A percentile compares a stretch with the other conserved stretches of the same genome.
Evolutionary conservation across 2,113 vertebrate species (phyloP).

Genomic region (Platysternon megacephalum): DNA sequence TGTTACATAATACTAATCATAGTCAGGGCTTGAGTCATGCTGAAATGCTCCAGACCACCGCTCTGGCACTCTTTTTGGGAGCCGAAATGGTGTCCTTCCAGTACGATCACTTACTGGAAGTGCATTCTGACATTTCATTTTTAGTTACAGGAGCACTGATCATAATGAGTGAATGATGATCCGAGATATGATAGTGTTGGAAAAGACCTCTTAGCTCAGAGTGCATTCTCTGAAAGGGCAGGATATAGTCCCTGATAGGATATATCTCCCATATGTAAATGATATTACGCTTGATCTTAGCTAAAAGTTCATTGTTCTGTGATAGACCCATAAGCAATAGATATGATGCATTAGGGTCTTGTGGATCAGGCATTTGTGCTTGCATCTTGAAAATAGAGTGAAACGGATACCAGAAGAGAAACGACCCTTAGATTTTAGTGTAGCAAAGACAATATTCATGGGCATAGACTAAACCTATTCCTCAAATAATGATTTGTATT

Average conservation of each 20-base stretch:
- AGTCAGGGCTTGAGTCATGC: neutral
- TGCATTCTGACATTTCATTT: neutral
- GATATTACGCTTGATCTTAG: neutral
- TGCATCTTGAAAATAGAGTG: neutral
- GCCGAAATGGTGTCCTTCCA: neutral
- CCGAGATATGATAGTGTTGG: neutral
- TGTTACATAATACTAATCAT: neutral
- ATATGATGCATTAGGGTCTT: neutral
- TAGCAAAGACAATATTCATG: neutral
- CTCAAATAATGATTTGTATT: neutral
- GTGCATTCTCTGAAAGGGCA: neutral
- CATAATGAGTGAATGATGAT: fast-evolving
- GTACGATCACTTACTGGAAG: neutral
- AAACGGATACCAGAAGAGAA: neutral
- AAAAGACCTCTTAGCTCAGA: neutral
- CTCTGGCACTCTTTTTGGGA: neutral
- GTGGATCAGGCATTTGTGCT: neutral
- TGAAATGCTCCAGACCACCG: neutral
- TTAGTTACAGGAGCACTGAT: neutral
- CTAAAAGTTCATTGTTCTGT: neutral
- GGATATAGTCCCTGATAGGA: neutral
- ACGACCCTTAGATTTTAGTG: neutral
- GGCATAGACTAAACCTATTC: neutral
- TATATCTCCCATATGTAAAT: neutral
- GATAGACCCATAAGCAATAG: fast-evolving